Base-by-base conservation (phyloP, 2,888 invertebrate species). In the Eubasilissa splendida region DNA sequence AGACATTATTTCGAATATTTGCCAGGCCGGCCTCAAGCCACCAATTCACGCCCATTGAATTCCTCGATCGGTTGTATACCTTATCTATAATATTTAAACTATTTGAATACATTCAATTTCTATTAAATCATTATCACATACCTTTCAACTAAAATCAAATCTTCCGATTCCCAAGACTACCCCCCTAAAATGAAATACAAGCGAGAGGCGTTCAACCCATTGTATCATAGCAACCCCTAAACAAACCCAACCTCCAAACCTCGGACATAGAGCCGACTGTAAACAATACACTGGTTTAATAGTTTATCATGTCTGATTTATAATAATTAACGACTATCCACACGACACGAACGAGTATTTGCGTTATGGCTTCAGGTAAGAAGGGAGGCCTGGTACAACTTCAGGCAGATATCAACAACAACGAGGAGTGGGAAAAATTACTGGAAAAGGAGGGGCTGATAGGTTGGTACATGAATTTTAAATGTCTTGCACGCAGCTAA, bases 351-450 rank as follows among this genome's bases (percentile, higher is more conserved):
- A 42, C 42, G 4, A 42, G 3, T 42, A 31, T 10, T 14, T 42
- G 31, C 54, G 56, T 60, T 75, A 77, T 83, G 84, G 89, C 90
- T 77, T 89, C 90, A 91, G 91, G 91, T 88, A 96, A 96, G 88
- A 96, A 96, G 88, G 94, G 93, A 53, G 93, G 92, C 63, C 93
- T 93, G 83, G 93, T 95, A 12, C 95, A 95, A 85, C 88, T 96
- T 80, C 96, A 96, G 88, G 91, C 93, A 0, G 97, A 97, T 86
- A 91, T 97, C 59, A 93, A 92, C 85, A 95, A 90, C 1, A 95
- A 97, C 85, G 97, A 97, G 81, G 97, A 97, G 77, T 96, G 97
- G 94, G 92, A 93, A 76, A 95, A 94, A 86, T 93, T 97, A 85
- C 85, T 97, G 65, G 90, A 92, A 73, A 92, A 93, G 85, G 93